A percentile compares a stretch with the other conserved stretches of the same genome.
Evolutionary conservation across 2,888 invertebrate genomes (phyloP).

Genomic region (Ochropleura plecta): DNA sequence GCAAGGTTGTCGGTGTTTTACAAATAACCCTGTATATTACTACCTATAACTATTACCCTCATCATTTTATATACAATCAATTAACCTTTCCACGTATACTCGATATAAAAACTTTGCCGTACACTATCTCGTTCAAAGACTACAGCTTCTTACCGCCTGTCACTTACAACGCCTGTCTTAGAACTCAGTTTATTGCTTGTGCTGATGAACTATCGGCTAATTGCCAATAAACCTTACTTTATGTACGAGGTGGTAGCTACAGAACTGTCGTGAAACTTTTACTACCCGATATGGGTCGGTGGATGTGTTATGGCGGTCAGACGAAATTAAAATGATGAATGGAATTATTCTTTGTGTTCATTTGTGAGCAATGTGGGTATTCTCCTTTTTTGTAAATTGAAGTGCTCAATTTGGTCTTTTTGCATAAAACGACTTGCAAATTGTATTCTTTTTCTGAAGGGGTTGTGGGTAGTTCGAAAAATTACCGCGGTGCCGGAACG

Average conservation of each 20-base stretch:
- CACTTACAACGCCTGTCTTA: constrained; percentile 45
- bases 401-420: not conserved
- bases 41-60: too few relatives aligned
- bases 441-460: not conserved
- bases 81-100: not conserved
- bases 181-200: constrained; percentile 63
- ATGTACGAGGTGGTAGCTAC: constrained; percentile 37
- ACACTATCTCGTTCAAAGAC: not conserved
- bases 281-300: constrained; percentile 53
- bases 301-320: constrained; percentile 35
- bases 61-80: not conserved
- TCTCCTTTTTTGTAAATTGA: constrained; percentile 34
- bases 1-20: too few relatives aligned
- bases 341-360: constrained; percentile 14
- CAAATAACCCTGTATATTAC: too few relatives aligned
- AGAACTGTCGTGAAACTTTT: constrained; percentile 55
- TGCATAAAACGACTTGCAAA: not conserved
- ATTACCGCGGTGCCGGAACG: too few relatives aligned
- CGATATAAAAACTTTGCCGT: not conserved
- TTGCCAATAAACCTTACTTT: constrained; percentile 65
- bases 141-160: constrained; percentile 30
- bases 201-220: constrained; percentile 71
- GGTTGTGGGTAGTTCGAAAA: too few relatives aligned
- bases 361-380: constrained; percentile 9
- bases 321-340: constrained; percentile 52